These are phyloP conservation scores for Hystrix cristata DNA, from an alignment of 2,113 vertebrate species.

Conservation along the genomic window DNA sequence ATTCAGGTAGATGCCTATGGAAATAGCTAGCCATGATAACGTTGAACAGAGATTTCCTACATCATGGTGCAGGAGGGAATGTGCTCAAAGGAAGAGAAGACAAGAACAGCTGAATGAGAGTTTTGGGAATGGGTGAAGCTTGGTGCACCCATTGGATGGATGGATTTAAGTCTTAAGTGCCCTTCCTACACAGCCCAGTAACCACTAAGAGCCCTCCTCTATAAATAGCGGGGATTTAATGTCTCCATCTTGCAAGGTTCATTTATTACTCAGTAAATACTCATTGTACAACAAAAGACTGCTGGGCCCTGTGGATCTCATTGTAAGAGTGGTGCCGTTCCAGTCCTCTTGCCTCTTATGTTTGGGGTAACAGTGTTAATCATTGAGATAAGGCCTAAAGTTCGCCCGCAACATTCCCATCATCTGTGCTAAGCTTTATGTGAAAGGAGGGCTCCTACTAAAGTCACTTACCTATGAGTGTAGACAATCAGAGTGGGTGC, in stretches of 20 bases:
- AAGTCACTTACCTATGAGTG: not conserved
- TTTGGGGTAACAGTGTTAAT: not conserved
- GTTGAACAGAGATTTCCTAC: not conserved
- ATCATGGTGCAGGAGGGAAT: not conserved
- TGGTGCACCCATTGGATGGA: not conserved
- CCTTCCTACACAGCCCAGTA: not conserved
- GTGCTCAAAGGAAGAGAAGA: not conserved
- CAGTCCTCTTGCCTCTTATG: not conserved
- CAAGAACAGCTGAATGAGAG: not conserved
- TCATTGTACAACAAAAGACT: not conserved
- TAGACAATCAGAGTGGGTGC: not conserved
- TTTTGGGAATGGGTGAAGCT: not conserved
- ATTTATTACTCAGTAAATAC: not conserved
- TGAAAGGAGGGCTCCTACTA: not conserved
- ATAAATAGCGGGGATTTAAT: not conserved
- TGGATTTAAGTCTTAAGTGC: not conserved
- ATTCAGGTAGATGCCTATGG: not conserved
- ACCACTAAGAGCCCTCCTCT: not conserved
- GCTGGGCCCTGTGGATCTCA: not conserved
- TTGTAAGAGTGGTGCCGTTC: not conserved
- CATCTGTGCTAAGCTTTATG: not conserved
- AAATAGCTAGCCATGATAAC: not conserved
- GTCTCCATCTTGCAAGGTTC: not conserved
- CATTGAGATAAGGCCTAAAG: not conserved
- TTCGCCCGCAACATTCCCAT: not conserved